A percentile compares a stretch with the other conserved stretches of the same genome.
phyloP scores from a whole-genome alignment of 2,113 vertebrate species.

The Acinonyx jubatus region DNA sequence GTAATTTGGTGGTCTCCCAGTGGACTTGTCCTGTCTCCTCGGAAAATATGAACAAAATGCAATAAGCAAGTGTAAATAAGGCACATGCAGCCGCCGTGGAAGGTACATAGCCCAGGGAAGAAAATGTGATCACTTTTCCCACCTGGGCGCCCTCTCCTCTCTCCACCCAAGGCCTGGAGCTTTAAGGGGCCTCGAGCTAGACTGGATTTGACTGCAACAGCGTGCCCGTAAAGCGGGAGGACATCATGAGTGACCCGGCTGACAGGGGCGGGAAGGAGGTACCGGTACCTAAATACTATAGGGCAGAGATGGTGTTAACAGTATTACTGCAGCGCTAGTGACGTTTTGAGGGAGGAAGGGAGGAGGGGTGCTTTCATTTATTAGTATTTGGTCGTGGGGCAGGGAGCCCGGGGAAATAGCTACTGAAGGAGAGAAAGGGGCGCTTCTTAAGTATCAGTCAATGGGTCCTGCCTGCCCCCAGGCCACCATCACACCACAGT shows the following conservation, averaged over 20 bases:
- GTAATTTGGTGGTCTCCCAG: constrained; percentile 64
- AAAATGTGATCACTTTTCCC: background rate
- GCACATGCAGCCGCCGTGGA: background rate
- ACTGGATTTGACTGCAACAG: background rate
- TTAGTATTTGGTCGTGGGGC: background rate
- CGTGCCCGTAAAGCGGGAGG: background rate
- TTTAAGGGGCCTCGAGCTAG: background rate
- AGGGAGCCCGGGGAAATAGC: background rate
- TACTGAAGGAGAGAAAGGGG: no score
- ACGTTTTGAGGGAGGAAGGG: no score
- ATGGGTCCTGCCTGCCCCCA: background rate
- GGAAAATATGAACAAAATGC: constrained; percentile 73
- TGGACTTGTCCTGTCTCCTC: constrained; percentile 61
- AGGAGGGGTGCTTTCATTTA: background rate
- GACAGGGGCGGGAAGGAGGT: background rate
- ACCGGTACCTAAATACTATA: accelerated
- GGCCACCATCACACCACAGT: background rate
- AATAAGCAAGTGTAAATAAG: constrained; percentile 73
- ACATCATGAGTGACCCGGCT: background rate
- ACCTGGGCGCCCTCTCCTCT: background rate
- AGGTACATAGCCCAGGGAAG: constrained; percentile 47
- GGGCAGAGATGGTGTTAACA: background rate
- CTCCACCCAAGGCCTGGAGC: background rate
- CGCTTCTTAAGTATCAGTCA: no score
- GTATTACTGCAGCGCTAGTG: no score